Base-by-base conservation (phyloP, 2,888 invertebrate species). In the Campopleginae sp. region DNA sequence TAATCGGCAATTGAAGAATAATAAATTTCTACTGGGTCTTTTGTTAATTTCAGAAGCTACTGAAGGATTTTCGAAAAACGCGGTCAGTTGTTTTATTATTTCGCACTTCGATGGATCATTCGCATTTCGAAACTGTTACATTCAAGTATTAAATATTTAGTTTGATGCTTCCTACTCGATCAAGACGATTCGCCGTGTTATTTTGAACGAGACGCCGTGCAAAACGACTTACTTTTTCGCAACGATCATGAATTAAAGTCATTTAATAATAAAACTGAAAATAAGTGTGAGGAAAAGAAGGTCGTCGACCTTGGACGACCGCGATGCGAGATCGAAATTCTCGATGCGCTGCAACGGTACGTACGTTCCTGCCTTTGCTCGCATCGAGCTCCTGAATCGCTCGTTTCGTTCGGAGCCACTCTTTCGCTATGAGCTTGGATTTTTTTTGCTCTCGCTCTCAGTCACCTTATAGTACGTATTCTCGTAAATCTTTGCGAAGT, bases 301-400 rank as follows among this genome's bases (percentile, higher is more conserved):
- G 68, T 85, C 85, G 85, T 85, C 82, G 82, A 85, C 85, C 85
- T 85, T 85, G 80, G 48, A 61, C 72, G 82, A 72, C 75, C 82
- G 85, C 33, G 42, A 80, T 82, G 79, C 65, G 82, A 80, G 80
- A 85, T 85, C 85, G 82, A 80, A 80, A 85, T 85, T 80, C 72
- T 76, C 79, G 74, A 68, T 82, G 76, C 82, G 80, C 58, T 77
- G 79, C 82, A 85, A 85, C 82, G 85, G 80, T 65, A 77, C 82
- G 85, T 72, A 76, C 85, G 80, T 84, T 77, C 77, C 31, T 84
- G 72, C 76, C 31, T 75, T 33, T 75, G 31, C 71, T 63, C 48
- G 71, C 44, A 65, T 74, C 75, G 82, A 72, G 48, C 71, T 82
- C 46, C 68, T 42, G 66, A 44, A 80, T 85, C 78, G 65, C 58